Percentiles rank a stretch among this genome's conserved stretches.
Conservation (phyloP, 2,888 invertebrate genomes). For the Suillia variegata region DNA sequence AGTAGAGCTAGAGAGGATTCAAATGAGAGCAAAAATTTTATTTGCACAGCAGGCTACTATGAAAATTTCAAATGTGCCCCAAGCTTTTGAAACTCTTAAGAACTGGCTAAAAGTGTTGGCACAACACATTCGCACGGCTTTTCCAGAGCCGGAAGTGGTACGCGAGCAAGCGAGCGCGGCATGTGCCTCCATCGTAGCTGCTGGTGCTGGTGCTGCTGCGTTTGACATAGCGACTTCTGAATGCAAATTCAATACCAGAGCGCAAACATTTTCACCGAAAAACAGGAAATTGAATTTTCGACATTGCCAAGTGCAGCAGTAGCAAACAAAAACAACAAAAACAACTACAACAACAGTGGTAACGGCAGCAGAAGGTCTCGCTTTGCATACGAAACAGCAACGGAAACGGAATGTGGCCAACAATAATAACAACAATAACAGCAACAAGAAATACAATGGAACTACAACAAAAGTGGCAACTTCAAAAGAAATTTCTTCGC, state of each 20-base stretch:
- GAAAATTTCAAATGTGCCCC: too few species aligned
- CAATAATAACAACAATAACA: slow-evolving; percentile 30
- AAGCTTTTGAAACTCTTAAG: neutral
- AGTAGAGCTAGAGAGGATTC: too few species aligned
- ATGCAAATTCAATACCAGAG: slow-evolving; percentile 49
- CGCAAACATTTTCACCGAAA: slow-evolving; percentile 38
- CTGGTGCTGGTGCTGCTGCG: neutral
- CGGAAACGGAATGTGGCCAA: slow-evolving; percentile 51
- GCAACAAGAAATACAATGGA: neutral
- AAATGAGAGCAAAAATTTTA: too few species aligned
- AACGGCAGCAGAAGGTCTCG: slow-evolving; percentile 25
- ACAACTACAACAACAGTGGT: neutral
- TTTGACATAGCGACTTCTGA: slow-evolving; percentile 19
- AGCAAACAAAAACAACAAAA: too few species aligned
- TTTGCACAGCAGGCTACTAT: too few species aligned
- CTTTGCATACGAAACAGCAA: slow-evolving; percentile 50
- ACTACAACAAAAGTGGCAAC: neutral
- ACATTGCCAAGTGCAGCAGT: slow-evolving; percentile 46
- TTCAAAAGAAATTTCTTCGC: neutral
- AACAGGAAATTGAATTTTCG: slow-evolving; percentile 53
- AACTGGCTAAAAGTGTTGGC: neutral
- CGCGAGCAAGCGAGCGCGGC: slow-evolving; percentile 30
- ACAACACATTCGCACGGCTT: neutral
- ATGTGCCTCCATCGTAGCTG: slow-evolving; percentile 14
- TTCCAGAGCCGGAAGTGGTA: slow-evolving; percentile 36